Evolutionary conservation across 2,888 invertebrate genomes (phyloP), one percentile per base, ranked within the genome.

Genomic region (Drosophila pseudotalamancana): DNA sequence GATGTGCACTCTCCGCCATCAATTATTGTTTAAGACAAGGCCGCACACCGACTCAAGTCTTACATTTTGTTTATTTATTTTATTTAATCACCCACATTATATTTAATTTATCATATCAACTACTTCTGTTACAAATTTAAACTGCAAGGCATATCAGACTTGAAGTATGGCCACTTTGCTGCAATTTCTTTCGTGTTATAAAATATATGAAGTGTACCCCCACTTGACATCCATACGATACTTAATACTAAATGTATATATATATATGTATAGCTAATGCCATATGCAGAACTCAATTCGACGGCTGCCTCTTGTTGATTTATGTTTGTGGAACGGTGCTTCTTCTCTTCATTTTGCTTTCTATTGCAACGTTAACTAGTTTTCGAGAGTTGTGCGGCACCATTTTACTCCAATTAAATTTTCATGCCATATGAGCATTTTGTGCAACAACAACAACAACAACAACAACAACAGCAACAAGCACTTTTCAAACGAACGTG

Each of bases 361-460:
- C 49, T 75, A 62, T 64, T 64, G 60, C 66, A 63, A 68, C 75
- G 65, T 66, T 76, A 77, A 72, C 80, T 77, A 77, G 80, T 80
- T 80, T 79, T 80, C 67, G 74, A 83, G 77, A 77, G 80, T 70
- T 83, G 72, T 69, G 69, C 72, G 65, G 61, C 68, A 76, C 77
- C 78, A 72, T 78, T 84, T 82, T 78, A 77, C 82, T 78, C 84
- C 82, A 82, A 82, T 82, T 82, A 82, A 82, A 82, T 82, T 82
- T 82, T 78, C 82, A 82, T 82, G 82, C 82, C 78, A 65, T 71
- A 76, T 84, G 84, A 81, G 74, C 80, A 82, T 82, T 80, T 76
- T 73, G 66, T 67, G 64, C 46, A 34, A 8, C 46, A 57, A 18
- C 57, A 56, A 32, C 54, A 37, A 8, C 45, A 57, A 42, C 53